A percentile compares a stretch with the other conserved stretches of the same genome.
Conservation (phyloP, 2,888 invertebrate species). For the Heteropelma amictum region DNA sequence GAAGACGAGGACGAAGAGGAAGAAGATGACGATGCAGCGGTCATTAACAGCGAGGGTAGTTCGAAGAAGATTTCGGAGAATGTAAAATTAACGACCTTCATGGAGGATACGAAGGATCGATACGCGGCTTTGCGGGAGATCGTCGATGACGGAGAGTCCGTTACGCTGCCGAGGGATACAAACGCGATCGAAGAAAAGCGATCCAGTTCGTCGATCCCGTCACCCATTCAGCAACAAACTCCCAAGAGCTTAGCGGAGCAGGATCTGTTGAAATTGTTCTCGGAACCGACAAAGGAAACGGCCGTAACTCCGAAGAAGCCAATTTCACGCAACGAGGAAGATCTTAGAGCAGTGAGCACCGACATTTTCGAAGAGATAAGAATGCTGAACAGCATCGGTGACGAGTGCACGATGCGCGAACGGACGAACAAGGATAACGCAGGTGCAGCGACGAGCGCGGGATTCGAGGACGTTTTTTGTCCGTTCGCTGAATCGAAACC, state of each 20-base stretch:
- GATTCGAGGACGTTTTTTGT: constrained; percentile 73
- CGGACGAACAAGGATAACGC: constrained; percentile 13
- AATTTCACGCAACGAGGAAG: constrained; percentile 62
- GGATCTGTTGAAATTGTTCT: constrained; percentile 72
- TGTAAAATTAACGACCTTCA: constrained; percentile 76
- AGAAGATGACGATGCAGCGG: constrained; percentile 58
- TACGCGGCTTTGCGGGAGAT: constrained; percentile 91
- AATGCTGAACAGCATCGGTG: constrained; percentile 69
- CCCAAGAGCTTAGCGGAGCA: constrained; percentile 64
- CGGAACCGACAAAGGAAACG: constrained; percentile 61
- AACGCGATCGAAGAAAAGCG: constrained; percentile 53
- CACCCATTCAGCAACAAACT: constrained; percentile 56
- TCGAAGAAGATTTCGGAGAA: constrained; percentile 71
- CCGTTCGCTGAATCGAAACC: constrained; percentile 66
- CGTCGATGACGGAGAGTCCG: constrained; percentile 77
- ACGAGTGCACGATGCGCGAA: constrained; percentile 40
- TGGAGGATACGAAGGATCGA: constrained; percentile 82
- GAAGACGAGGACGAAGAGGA: constrained; percentile 62
- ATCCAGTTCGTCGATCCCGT: constrained; percentile 44
- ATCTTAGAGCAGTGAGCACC: constrained; percentile 65
- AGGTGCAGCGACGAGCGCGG: constrained; percentile 52
- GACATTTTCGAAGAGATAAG: constrained; percentile 76
- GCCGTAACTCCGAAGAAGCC: constrained; percentile 65
- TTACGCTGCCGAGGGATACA: constrained; percentile 39
- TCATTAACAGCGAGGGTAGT: constrained; percentile 49